Percentiles rank a stretch among this genome's conserved stretches.
phyloP scores from a whole-genome alignment of 2,888 invertebrate species.

The Suillia variegata region DNA sequence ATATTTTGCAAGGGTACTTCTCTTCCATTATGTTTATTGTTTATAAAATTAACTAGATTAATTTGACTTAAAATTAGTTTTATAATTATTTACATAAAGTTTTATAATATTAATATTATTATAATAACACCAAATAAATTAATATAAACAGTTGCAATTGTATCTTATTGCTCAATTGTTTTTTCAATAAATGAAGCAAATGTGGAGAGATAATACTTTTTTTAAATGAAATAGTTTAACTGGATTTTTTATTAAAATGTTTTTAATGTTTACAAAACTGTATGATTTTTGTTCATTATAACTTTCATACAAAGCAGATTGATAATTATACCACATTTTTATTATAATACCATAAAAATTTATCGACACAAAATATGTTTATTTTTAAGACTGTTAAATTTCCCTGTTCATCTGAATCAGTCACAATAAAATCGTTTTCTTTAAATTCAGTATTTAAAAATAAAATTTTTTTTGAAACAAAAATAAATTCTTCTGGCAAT shows the following conservation, averaged over 20 bases:
- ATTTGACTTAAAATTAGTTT: no score
- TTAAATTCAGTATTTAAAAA: constrained; percentile 10
- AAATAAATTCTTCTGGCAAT: constrained; percentile 2
- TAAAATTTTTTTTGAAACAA: constrained; percentile 12
- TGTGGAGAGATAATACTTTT: neutral
- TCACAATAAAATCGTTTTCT: constrained; percentile 13
- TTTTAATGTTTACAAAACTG: neutral
- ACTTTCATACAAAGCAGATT: neutral
- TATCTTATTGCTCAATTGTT: no score
- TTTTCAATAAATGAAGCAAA: no score
- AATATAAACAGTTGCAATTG: no score
- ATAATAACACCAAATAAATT: no score
- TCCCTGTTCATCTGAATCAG: neutral
- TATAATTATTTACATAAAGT: no score
- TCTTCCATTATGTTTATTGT: no score
- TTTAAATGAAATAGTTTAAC: neutral
- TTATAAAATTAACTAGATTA: no score
- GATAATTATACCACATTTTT: neutral
- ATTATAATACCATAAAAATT: neutral
- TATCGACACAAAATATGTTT: neutral
- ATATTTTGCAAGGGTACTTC: no score
- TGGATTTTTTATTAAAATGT: neutral
- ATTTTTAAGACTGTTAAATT: neutral
- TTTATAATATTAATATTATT: no score
- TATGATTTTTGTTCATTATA: neutral